Percentiles rank a stretch among this genome's conserved stretches.
These are phyloP conservation scores for Erythrolamprus reginae DNA, from an alignment of 2,113 vertebrate species.

Conservation along the genomic window DNA sequence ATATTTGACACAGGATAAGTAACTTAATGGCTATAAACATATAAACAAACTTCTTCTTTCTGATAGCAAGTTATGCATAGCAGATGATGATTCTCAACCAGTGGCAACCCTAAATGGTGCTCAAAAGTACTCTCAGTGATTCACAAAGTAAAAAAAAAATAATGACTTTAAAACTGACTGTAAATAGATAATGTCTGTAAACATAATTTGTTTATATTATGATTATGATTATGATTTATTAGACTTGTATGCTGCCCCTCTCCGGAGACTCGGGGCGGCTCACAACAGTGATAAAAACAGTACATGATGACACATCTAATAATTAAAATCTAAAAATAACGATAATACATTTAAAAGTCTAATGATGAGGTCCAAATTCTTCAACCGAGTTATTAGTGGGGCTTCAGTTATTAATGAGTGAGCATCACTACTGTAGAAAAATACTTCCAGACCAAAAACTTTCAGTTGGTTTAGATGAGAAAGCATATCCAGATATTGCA, in stretches of 20 bases:
- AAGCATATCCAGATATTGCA: neutral
- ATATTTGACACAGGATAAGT: neutral
- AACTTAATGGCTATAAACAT: neutral
- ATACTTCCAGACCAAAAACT: neutral
- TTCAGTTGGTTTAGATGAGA: neutral
- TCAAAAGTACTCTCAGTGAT: neutral
- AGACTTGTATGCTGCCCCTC: no score
- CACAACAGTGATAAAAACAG: no score
- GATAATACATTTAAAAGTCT: no score
- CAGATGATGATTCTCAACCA: neutral
- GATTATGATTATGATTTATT: no score
- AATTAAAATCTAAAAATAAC: no score
- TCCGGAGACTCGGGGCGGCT: no score
- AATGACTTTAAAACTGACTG: neutral
- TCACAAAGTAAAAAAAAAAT: neutral
- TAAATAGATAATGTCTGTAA: neutral
- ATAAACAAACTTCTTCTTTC: neutral
- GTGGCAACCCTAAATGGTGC: neutral
- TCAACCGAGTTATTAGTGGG: neutral
- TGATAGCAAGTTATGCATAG: neutral
- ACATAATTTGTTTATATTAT: neutral
- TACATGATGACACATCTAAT: no score
- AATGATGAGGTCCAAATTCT: neutral
- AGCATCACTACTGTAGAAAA: neutral
- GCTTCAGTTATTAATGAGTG: neutral